Conservation (phyloP, 2,797 vertebrate species). For the Pseudochirops corinnae region DNA sequence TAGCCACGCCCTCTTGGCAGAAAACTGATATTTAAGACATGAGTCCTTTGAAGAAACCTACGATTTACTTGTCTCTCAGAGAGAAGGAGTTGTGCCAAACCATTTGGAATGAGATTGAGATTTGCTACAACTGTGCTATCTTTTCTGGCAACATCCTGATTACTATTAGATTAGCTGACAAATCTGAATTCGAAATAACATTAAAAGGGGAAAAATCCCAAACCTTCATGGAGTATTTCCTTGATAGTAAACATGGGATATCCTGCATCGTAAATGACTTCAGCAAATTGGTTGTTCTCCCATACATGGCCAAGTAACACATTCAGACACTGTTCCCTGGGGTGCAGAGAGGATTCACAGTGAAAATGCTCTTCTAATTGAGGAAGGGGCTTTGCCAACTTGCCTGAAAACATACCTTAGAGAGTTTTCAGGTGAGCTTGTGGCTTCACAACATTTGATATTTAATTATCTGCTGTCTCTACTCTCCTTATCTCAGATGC, state of each 20-base stretch:
- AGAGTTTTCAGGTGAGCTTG: neutral
- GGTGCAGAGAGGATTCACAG: neutral
- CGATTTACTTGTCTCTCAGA: neutral
- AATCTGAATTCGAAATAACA: constrained; percentile 61
- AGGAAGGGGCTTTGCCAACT: neutral
- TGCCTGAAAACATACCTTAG: neutral
- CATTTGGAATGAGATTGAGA: constrained; percentile 18
- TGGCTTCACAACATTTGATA: neutral
- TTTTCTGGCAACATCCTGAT: constrained; percentile 49
- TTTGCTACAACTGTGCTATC: neutral
- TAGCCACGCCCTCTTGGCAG: neutral
- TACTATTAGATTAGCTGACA: constrained; percentile 47
- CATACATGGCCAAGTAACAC: constrained; percentile 28
- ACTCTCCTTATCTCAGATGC: neutral
- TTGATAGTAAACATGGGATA: constrained; percentile 79
- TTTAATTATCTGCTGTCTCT: neutral
- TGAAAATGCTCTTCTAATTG: constrained; percentile 51
- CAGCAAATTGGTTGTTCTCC: constrained; percentile 59
- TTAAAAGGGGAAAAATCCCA: constrained; percentile 26
- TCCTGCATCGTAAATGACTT: constrained; percentile 75
- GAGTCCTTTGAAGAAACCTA: neutral
- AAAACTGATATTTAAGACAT: accelerated
- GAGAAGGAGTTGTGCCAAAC: neutral
- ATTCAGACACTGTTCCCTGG: neutral
- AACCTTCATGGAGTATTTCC: constrained; percentile 74